phyloP scores from a whole-genome alignment of 2,113 vertebrate species.

The Ovis aries region DNA sequence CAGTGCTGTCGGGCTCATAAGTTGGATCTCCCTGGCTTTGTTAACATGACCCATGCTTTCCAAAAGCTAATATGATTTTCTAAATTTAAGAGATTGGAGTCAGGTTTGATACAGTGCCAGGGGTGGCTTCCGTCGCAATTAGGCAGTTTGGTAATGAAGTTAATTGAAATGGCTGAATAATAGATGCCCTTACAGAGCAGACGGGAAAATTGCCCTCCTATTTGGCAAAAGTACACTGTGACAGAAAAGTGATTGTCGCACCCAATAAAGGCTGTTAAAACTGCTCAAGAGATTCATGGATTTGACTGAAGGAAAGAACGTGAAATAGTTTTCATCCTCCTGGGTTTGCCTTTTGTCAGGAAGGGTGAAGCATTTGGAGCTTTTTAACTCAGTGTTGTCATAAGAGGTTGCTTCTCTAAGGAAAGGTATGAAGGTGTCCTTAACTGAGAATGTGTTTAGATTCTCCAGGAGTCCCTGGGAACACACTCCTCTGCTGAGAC shows the following conservation, averaged over 20 bases:
- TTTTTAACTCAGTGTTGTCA: slow-evolving; percentile 14
- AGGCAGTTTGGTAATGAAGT: slow-evolving; percentile 37
- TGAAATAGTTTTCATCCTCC: slow-evolving; percentile 5
- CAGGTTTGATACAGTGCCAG: not conserved
- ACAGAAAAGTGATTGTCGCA: not conserved
- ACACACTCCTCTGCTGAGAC: not conserved
- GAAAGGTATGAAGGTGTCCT: not conserved
- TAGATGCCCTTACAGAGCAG: not conserved
- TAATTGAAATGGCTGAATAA: slow-evolving; percentile 47
- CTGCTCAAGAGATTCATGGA: slow-evolving; percentile 14
- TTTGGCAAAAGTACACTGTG: not conserved
- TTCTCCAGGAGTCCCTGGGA: slow-evolving; percentile 2
- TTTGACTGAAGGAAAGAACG: slow-evolving; percentile 34
- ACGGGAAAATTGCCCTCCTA: not conserved
- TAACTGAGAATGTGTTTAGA: slow-evolving; percentile 34
- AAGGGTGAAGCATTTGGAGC: not conserved
- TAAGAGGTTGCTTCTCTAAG: slow-evolving; percentile 21
- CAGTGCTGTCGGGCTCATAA: not conserved
- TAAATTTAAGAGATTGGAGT: slow-evolving; percentile 9
- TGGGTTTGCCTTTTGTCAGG: not conserved
- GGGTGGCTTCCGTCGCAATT: not conserved
- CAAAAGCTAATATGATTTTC: not conserved
- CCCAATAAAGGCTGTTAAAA: not conserved
- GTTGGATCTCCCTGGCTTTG: not conserved
- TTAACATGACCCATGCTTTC: not conserved